Percentiles rank a stretch among this genome's conserved stretches.
Conservation (phyloP, 35 echinoderm and acorn worm genomes). For the Ophiothrix spiculata region DNA sequence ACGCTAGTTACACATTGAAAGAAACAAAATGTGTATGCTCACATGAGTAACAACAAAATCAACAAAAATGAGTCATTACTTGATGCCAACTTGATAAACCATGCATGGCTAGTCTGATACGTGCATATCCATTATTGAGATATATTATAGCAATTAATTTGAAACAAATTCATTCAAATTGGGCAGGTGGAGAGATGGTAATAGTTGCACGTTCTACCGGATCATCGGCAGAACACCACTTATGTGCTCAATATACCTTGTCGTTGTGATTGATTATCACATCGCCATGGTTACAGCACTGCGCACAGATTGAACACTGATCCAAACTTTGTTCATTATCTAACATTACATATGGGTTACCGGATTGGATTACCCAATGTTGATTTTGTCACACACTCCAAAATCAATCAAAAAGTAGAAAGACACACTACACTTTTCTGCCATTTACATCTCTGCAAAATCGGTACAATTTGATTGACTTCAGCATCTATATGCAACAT, state of each 20-base stretch:
- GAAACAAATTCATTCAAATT: background rate
- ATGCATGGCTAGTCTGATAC: background rate
- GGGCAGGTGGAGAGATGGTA: background rate
- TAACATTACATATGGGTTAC: no score
- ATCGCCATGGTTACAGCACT: background rate
- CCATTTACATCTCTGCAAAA: no score
- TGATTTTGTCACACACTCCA: no score
- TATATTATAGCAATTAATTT: conserved; percentile 1
- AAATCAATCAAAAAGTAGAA: no score
- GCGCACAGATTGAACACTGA: background rate
- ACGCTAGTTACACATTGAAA: background rate
- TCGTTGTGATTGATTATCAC: background rate
- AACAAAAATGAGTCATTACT: background rate
- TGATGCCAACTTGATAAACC: background rate
- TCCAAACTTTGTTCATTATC: background rate
- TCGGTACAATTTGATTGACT: no score
- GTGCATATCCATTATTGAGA: background rate
- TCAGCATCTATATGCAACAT: no score
- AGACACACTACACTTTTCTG: no score
- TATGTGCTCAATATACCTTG: background rate
- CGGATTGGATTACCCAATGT: background rate
- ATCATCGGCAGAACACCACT: background rate
- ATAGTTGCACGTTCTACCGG: background rate
- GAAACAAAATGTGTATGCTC: background rate
- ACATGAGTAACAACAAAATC: background rate